Evolutionary conservation across 2,797 vertebrate species (phyloP).

Genomic region (Euphonia xanthogaster): DNA sequence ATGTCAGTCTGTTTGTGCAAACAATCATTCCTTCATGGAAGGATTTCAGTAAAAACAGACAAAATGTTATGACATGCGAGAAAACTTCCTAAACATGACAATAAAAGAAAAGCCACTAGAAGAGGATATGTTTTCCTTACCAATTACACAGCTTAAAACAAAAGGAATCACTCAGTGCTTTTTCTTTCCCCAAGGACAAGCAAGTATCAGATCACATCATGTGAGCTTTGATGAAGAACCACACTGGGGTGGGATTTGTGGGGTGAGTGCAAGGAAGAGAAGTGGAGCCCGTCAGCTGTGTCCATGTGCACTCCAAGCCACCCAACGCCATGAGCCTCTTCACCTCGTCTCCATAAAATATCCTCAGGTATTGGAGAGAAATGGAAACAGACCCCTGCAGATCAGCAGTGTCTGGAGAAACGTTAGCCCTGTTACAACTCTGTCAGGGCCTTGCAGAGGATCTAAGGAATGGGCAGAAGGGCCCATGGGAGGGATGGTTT

Average conservation of each 20-base stretch:
- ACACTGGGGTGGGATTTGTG: neutral
- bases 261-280: accelerated
- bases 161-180: conserved; percentile 17
- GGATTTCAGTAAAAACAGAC: conserved; percentile 73
- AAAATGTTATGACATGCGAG: conserved; percentile 74
- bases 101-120: conserved; percentile 34
- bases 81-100: conserved; percentile 57
- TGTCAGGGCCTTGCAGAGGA: neutral
- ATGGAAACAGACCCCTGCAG: neutral
- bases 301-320: neutral
- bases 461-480: neutral
- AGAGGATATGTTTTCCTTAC: conserved; percentile 49
- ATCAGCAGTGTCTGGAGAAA: neutral
- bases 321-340: accelerated
- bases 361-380: neutral
- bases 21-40: conserved; percentile 70
- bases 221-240: neutral
- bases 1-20: conserved; percentile 72
- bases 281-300: neutral
- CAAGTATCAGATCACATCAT: accelerated
- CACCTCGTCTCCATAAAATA: neutral
- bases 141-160: conserved; percentile 33
- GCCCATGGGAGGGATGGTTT: neutral
- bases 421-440: neutral
- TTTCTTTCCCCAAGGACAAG: neutral